Evolutionary conservation across 1,140 invertebrate species (phyloP), one percentile per base, ranked within the genome.

Genomic region (Eriocheir sinensis): DNA sequence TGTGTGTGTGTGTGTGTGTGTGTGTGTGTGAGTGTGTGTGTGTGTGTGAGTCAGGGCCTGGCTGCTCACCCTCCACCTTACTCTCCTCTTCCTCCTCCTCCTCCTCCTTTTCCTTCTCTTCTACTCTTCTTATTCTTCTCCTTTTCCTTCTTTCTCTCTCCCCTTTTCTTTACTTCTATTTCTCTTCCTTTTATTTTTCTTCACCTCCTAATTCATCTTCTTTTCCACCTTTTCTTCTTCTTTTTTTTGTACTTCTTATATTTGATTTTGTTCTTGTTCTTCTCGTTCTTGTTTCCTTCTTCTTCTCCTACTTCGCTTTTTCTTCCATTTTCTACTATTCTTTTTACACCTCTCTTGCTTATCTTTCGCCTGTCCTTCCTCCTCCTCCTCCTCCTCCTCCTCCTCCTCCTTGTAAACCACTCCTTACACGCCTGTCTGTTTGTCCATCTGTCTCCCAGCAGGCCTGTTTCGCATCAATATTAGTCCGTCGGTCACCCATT

Each of bases 11-110:
- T 53, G 36, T 40, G 41, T 40, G 6, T 0, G 44, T 3, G n/a
- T 2, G 30, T 83, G 81, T 83, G 81, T 83, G 81, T 83, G 81
- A 30, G 86, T 89, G 86, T 89, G 86, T 89, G 86, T 89, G 32
- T 89, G 86, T 79, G 21, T 9, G 90, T 72, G 90, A 60, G 44
- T 44, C 40, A 53, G 40, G 27, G 44, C n/a, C n/a, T 53, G n/a
- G 38, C 89, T 90, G 38, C 48, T 8, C 53, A 34, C n/a, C 48
- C 27, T 17, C 44, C 83, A 30, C 36, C 83, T n/a, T 34, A 30
- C 21, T 86, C 36, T 34, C 3, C 17, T 34, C n/a, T 53, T 53
- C n/a, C 44, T 44, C 30, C 21, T 48, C 12, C 44, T 90, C 40
- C 44, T 15, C 30, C 44, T 90, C 48, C 48, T 36, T 27, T 38